Percentiles rank a stretch among this genome's conserved stretches.
These are phyloP conservation scores for Halocynthia roretzi DNA, from an alignment of 23 tunicate genomes.

Conservation along the genomic window DNA sequence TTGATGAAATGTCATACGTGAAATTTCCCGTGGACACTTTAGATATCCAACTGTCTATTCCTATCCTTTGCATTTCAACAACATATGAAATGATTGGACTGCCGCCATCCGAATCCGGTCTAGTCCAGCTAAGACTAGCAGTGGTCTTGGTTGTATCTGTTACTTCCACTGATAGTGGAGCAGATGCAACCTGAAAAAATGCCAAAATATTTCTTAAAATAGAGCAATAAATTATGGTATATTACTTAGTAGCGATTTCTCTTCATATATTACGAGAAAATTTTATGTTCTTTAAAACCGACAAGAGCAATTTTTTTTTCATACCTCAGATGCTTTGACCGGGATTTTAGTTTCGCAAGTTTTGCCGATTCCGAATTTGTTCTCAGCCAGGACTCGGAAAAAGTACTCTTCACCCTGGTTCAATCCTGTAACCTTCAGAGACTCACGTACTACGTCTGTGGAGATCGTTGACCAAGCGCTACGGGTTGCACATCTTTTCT, in stretches of 20 bases:
- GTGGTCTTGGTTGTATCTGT: conserved; percentile 58
- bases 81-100: conserved; percentile 55
- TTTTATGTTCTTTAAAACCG: neutral
- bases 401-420: conserved; percentile 29
- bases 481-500: conserved; percentile 53
- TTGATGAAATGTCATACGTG: neutral
- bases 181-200: conserved; percentile 38
- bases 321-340: conserved; percentile 36
- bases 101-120: conserved; percentile 89
- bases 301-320: neutral
- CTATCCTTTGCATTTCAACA: conserved; percentile 66
- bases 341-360: conserved; percentile 20
- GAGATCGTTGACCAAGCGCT: conserved; percentile 18
- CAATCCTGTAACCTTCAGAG: conserved; percentile 31
- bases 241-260: neutral
- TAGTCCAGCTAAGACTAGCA: conserved; percentile 69
- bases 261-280: neutral
- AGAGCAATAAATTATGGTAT: neutral
- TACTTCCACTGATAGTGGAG: conserved; percentile 58
- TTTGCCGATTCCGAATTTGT: conserved; percentile 33
- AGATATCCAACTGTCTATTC: conserved; percentile 51
- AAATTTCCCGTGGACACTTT: conserved; percentile 18
- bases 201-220: neutral
- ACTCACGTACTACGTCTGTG: conserved; percentile 8
- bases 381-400: conserved; percentile 31